phyloP scores from a whole-genome alignment of 2,888 invertebrate species.

The Bugulina stolonifera region DNA sequence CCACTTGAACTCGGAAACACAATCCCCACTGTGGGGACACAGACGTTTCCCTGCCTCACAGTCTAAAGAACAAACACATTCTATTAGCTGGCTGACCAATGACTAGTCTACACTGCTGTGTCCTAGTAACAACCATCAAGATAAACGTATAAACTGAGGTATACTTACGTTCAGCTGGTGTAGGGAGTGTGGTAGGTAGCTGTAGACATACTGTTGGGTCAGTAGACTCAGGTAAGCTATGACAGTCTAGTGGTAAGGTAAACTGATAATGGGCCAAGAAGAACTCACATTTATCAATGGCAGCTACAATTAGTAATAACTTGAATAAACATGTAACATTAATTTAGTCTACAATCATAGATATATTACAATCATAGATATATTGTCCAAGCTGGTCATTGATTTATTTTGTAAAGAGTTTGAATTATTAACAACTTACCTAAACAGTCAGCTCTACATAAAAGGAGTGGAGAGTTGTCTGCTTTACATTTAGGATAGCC shows the following conservation, averaged over 20 bases:
- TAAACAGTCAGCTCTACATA: neutral
- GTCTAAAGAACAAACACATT: too few relatives aligned
- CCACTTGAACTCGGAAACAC: neutral
- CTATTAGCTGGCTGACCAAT: too few relatives aligned
- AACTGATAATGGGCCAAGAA: slow-evolving; percentile 18
- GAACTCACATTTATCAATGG: neutral
- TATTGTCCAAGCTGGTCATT: too few relatives aligned
- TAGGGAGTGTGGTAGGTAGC: neutral
- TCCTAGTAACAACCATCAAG: too few relatives aligned
- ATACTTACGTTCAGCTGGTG: neutral
- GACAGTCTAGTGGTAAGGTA: slow-evolving; percentile 1
- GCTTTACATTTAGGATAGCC: neutral
- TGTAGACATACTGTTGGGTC: neutral
- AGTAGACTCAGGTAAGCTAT: neutral
- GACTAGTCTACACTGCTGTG: too few relatives aligned
- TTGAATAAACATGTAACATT: too few relatives aligned
- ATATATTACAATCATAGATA: too few relatives aligned
- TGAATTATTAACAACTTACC: slow-evolving; percentile 20
- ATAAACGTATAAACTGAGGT: too few relatives aligned
- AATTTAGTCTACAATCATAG: too few relatives aligned
- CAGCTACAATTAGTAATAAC: neutral
- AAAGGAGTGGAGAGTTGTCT: neutral
- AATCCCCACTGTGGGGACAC: slow-evolving; percentile 8
- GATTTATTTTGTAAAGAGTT: too few relatives aligned
- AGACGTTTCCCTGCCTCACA: neutral